Base-by-base conservation (phyloP, 2,797 vertebrate species). In the Siniperca obscura region DNA sequence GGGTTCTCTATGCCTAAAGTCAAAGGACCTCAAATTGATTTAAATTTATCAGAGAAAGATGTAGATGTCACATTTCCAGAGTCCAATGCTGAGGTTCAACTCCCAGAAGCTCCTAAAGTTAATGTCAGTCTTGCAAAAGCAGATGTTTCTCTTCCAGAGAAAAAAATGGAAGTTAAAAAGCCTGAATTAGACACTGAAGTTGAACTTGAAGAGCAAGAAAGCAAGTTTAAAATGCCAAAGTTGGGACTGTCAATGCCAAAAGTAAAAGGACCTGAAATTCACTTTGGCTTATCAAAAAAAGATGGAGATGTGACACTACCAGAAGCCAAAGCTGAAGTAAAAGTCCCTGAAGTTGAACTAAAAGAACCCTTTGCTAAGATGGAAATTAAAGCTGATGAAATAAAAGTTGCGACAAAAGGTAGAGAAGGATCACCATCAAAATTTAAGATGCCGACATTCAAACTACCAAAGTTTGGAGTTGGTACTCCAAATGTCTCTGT, bases 371-470 rank as follows among this genome's bases (percentile, higher is more conserved):
- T 71, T 67, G 73, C 71, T 62, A 46, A 86, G 0, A 56, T 72
- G 3, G 80, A 92, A 50, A 61, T 91, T 5, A 86, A 78, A 85
- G 27, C 70, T 65, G 70, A 85, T 64, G 85, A 86, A 11, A 55
- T 74, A 9, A 42, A 74, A 55, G 44, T 53, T 73, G 42, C 13
- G 4, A 0, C 65, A 67, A 69, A 85, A 73, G 22, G 53, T 30
- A 16, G 0, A 53, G 70, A 88, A 22, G 86, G 30, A 70, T 88
- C 90, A 13, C 70, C 81, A 81, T 81, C 62, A 25, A 91, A 88
- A 74, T 91, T 92, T 70, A 93, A 93, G 79, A 90, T 93, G 76
- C 86, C 95, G 27, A 88, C 85, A 70, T 96, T 96, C 48, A 88
- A 94, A 38, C 83, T 92, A 66, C 95, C 96, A 0, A 95, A 89